These are phyloP conservation scores for Hyphantria cunea DNA, from an alignment of 1,140 invertebrate genomes.

Conservation along the genomic window DNA sequence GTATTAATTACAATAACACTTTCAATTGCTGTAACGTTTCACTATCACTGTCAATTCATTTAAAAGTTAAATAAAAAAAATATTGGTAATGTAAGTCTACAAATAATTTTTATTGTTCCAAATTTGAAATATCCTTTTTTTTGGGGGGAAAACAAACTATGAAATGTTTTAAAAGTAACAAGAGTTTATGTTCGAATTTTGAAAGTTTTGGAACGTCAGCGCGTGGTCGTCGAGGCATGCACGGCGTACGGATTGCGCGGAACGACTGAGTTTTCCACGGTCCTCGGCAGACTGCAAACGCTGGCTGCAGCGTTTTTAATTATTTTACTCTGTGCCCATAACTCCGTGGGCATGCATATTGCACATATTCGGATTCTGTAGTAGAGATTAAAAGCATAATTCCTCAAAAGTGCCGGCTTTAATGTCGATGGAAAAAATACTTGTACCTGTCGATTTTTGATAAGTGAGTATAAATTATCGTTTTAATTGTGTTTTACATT, in stretches of 20 bases:
- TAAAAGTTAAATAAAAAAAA: background rate
- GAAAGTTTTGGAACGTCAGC: background rate
- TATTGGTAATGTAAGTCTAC: no score
- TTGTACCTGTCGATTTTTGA: no score
- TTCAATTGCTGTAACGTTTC: background rate
- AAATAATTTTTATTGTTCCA: no score
- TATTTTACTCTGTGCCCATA: background rate
- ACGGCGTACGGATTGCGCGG: slow-evolving; percentile 2
- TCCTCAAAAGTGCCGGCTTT: background rate
- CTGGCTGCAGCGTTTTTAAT: slow-evolving; percentile 17
- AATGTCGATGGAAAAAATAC: no score
- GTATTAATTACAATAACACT: background rate
- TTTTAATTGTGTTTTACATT: no score
- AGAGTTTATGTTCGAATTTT: slow-evolving; percentile 3
- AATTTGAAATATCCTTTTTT: no score
- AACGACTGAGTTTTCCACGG: slow-evolving; percentile 13
- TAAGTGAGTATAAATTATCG: no score
- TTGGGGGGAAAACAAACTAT: slow-evolving; percentile 3
- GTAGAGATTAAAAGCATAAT: background rate
- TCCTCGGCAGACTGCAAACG: slow-evolving; percentile 10
- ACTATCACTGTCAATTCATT: slow-evolving; percentile 10
- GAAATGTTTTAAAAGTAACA: background rate
- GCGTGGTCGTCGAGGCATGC: slow-evolving; percentile 10
- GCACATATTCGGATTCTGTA: background rate
- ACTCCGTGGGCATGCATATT: background rate